phyloP scores from a whole-genome alignment of 2,113 vertebrate genomes.

The Anguilla rostrata region DNA sequence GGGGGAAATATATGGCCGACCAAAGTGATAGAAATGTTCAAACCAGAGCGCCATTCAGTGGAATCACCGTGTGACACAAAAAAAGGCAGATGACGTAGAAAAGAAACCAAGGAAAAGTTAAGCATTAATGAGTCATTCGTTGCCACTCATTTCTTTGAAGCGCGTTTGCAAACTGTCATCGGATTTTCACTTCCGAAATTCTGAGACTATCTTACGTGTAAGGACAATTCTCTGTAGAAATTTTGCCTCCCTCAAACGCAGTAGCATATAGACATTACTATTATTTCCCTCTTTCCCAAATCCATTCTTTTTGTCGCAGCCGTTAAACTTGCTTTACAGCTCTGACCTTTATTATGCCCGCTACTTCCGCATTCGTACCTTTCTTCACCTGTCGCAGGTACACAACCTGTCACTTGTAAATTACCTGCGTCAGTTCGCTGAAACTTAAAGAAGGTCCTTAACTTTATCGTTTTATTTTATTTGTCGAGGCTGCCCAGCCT shows the following conservation, averaged over 20 bases:
- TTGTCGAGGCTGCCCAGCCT: background rate
- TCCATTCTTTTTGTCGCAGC: background rate
- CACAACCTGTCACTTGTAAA: constrained; percentile 1
- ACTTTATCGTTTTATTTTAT: background rate
- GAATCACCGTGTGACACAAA: background rate
- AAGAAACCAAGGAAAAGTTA: constrained; percentile 18
- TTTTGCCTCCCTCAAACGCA: background rate
- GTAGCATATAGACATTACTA: background rate
- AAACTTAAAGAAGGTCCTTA: background rate
- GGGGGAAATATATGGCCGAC: no score
- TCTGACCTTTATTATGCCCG: constrained; percentile 47
- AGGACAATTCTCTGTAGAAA: background rate
- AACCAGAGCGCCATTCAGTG: background rate
- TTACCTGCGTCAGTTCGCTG: background rate
- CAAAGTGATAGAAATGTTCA: no score
- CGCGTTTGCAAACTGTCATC: background rate
- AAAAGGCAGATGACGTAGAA: background rate
- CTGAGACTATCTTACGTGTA: background rate
- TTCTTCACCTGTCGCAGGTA: constrained; percentile 66
- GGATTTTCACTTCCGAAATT: background rate
- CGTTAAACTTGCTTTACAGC: constrained; percentile 24
- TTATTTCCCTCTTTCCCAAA: background rate
- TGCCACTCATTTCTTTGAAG: background rate
- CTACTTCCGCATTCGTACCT: constrained; percentile 70
- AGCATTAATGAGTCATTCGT: constrained; percentile 15